Evolutionary conservation across 2,797 vertebrate genomes (phyloP), one percentile per base, ranked within the genome.

Genomic region (Sebastes iracundus): DNA sequence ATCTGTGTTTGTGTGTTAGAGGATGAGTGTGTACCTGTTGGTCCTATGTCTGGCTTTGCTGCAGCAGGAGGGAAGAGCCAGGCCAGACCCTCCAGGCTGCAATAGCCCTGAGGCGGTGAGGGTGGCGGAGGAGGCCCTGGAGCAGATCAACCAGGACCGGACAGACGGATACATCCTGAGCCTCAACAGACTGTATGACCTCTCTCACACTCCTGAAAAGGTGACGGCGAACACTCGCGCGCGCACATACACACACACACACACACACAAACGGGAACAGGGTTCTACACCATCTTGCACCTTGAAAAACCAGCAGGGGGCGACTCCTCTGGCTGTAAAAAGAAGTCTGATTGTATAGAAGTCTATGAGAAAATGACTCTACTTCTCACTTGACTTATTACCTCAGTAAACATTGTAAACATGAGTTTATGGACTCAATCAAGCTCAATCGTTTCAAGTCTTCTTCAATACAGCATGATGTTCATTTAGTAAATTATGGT

Each of bases 181-280:
- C 64, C 88, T 93, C 72, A 93, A 93, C 80, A 88, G 93, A 30
- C 63, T 93, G 32, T 92, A 94, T 4, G 90, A 94, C 56, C 2
- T 93, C 60, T 78, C 90, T n/a, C 68, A 64, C 70, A 73, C 71
- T 14, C 14, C 66, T 32, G 77, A 85, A 10, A 55, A 70, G 90
- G 91, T 92, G 60, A 79, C 79, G 20, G 11, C 18, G 3, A 13
- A 63, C 22, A 22, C 46, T 13, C n/a, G 9, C 27, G 12, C 14
- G 16, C 53, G 22, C 70, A 22, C 10, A 12, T 18, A 52, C 35
- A 27, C 69, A 60, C 35, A 62, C 28, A 69, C 67, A 27, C 30
- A 33, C 33, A 35, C 12, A 35, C 11, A 35, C 0, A 23, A 49
- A 33, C 22, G 30, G 0, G 12, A 30, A 35, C 10, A 18, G 7